Evolutionary conservation across 2,888 invertebrate genomes (phyloP), one percentile per base, ranked within the genome.

Genomic region (Phengaris arion): DNA sequence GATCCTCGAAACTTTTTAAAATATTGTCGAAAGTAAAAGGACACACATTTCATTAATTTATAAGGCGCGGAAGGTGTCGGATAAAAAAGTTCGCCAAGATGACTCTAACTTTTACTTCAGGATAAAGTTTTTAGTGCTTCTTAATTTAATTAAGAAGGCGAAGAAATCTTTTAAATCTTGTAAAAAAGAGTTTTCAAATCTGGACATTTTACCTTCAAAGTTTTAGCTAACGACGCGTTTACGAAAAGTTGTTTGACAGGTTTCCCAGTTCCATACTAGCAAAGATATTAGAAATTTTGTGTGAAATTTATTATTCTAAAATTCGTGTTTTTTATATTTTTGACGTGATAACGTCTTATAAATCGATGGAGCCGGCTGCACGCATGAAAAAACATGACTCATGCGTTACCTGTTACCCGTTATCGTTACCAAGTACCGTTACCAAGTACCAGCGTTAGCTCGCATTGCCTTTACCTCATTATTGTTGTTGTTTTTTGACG

Each of bases 131-230:
- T 45, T 64, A 64, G 64, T 64, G 64, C 64, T 64, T 64, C 64
- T 64, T 64, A 64, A 64, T 64, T 64, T 64, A 64, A 64, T 64
- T 64, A 35, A 64, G 45, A 64, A 35, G 64, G 35, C 35, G 59
- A 35, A 64, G 6, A 6, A 45, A 64, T 64, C 64, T 35, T 12
- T 64, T 45, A 45, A 64, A 64, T 64, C 64, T 64, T 13, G 0
- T 1, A 45, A 10, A 45, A 10, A 64, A 10, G 64, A 64, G 35
- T 64, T 64, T 52, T 64, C 35, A 45, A 35, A 35, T 64, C 35
- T 64, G 13, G 64, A 35, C 9, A 12, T 64, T 64, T 12, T 12
- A 64, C 12, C 35, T 45, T 0, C 12, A 6, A 64, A 64, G 35
- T 64, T 64, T 64, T 45, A 35, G 13, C 5, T 64, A 12, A 22